Base-by-base conservation (phyloP, 92 coral and sea anemone species). In the Parazoanthus swiftii region DNA sequence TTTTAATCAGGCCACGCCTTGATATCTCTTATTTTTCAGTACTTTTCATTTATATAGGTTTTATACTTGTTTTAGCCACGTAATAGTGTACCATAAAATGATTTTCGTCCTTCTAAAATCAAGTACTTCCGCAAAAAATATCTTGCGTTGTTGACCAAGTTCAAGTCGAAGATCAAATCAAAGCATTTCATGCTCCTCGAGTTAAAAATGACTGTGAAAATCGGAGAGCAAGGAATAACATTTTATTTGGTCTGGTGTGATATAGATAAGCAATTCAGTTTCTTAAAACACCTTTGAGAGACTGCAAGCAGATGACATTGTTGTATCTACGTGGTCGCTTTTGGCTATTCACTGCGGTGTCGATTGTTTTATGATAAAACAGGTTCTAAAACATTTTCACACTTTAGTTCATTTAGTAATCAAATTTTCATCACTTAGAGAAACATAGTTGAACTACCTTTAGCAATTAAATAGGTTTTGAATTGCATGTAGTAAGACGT, bases 301-400 rank as follows among this genome's bases (percentile, higher is more conserved):
- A 43, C 42, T 33, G 21, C 77, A 36, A 29, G 77, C 42, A 3
- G 77, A 73, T 63, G 42, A 33, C 6, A 73, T 36, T 73, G 33
- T 73, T 26, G 37, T 15, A 35, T 73, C 16, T 20, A 39, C 26
- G 82, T 39, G 38, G 37, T 54, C 33, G 37, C 38, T n/a, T 46
- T 29, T 79, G 82, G 63, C 66, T 16, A 46, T 74, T 48, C 82
- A 23, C 82, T 10, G 67, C 63, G 26, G 18, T 20, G 82, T 79
- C 54, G 65, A 79, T 79, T 79, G 65, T 79, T 79, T 46, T 50
- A 79, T 13, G 65, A 48, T 13, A 38, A 79, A 79, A 79, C 82
- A 79, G 82, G 82, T 48, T 26, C 18, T 29, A 44, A 51, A 8
- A 23, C 35, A 51, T 79, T 50, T 29, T 79, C 46, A 79, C 82